phyloP scores from a whole-genome alignment of 2,888 invertebrate species.

The Tetragnatha montana region DNA sequence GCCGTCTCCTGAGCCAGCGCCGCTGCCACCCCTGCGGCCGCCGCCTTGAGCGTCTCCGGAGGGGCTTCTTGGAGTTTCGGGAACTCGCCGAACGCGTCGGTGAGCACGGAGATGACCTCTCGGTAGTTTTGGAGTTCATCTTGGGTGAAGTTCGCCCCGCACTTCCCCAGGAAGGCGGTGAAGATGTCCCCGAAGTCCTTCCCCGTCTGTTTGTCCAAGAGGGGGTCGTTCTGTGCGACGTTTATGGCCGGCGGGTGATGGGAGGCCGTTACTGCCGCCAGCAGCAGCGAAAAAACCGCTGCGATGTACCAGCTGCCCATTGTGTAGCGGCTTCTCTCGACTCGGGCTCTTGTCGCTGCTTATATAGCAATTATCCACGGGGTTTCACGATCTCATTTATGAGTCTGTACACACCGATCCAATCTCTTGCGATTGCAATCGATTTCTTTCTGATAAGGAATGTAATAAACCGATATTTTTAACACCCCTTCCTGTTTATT shows the following conservation, averaged over 20 bases:
- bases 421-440: not conserved
- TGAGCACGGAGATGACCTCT: conserved; percentile 5
- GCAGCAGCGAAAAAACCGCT: conserved; percentile 19
- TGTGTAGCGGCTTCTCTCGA: not conserved
- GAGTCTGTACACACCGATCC: too few relatives aligned
- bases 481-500: conserved; percentile 5
- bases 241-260: not conserved
- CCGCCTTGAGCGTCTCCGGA: not conserved
- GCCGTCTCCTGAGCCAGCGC: conserved; percentile 17
- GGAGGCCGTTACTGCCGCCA: not conserved
- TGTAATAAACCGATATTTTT: conserved; percentile 20
- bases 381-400: too few relatives aligned
- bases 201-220: not conserved
- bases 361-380: too few relatives aligned
- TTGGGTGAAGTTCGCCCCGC: conserved; percentile 14
- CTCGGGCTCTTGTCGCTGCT: not conserved
- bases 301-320: conserved; percentile 33
- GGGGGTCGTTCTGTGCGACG: conserved; percentile 30
- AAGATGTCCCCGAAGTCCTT: conserved; percentile 20
- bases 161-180: not conserved
- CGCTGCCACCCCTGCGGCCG: conserved; percentile 26
- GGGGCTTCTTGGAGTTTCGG: conserved; percentile 11
- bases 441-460: conserved; percentile 15
- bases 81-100: conserved; percentile 3
- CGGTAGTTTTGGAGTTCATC: not conserved